Percentiles rank a stretch among this genome's conserved stretches.
Conservation (phyloP, 2,113 vertebrate species). For the Perca fluviatilis region DNA sequence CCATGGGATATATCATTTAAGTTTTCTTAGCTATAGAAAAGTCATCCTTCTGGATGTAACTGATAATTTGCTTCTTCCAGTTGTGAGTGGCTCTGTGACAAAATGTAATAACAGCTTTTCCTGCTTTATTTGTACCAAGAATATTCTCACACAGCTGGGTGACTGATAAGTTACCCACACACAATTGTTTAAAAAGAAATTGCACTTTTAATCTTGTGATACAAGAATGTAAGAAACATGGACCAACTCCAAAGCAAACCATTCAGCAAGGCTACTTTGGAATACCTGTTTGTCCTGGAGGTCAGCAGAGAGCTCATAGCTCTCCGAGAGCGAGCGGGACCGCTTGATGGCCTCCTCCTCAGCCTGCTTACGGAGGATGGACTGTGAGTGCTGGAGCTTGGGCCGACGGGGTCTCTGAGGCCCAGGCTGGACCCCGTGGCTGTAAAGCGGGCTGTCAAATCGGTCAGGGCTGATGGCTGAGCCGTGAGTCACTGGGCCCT, state of each 20-base stretch:
- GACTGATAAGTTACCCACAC: background rate
- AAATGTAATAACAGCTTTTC: background rate
- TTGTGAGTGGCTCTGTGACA: background rate
- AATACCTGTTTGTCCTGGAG: constrained; percentile 98
- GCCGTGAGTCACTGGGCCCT: constrained; percentile 89
- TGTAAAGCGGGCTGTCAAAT: constrained; percentile 89
- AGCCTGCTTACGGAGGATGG: constrained; percentile 96
- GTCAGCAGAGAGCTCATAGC: constrained; percentile 99
- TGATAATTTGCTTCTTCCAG: constrained; percentile 3
- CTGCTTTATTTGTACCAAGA: background rate
- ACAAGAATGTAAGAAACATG: background rate
- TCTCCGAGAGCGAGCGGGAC: constrained; percentile 95
- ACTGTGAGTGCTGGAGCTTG: constrained; percentile 96
- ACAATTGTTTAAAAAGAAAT: background rate
- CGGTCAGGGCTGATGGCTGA: constrained; percentile 92
- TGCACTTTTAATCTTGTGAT: background rate
- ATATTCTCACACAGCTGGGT: constrained; percentile 2
- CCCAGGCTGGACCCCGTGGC: constrained; percentile 87
- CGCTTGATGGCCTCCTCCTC: constrained; percentile 99
- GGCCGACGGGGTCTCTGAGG: constrained; percentile 92
- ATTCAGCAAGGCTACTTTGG: background rate
- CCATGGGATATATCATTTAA: background rate
- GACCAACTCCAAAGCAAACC: background rate
- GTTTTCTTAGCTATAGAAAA: constrained; percentile 15
- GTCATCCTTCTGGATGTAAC: background rate